Base-by-base conservation (phyloP, 2,888 invertebrate genomes). In the Panzeria rudis region DNA sequence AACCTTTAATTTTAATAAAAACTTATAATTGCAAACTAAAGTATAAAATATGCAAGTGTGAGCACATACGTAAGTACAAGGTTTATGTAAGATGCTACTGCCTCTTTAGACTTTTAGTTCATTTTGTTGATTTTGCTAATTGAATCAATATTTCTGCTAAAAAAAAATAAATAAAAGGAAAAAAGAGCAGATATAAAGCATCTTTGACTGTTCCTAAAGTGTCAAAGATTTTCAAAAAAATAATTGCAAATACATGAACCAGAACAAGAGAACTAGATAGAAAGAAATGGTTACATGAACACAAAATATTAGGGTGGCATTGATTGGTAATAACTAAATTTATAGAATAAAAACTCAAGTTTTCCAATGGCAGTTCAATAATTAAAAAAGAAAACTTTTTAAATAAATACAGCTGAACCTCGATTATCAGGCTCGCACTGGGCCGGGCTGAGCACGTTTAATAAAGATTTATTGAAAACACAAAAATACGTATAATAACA, bases 201-300 rank as follows among this genome's bases (percentile, higher is more conserved):
- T 64, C 44, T 82, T 76, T 82, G 69, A 56, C 62, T 76, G 82
- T 52, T 82, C 62, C 68, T 82, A 69, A 76, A 71, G 62, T 76
- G 82, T 71, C 71, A 71, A 61, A 35, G 35, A 44, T 66, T 73
- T 62, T 50, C 56, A 32, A 29, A 32, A 29, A 61, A 75, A 76
- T 62, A 76, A 76, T 69, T 69, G 25, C 17, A 41, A 68, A 54
- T 68, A 23, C 50, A 66, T 73, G 38, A 68, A 73, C 66, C 59
- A 73, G 50, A 78, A 15, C 32, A 52, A 32, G n/a, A 72, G 15
- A 5, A 44, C 9, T 20, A 20, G 5, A 50, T 23, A n/a, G 7
- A 68, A 52, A 23, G n/a, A 15, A 52, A 52, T 23, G 71, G n/a
- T 79, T 29, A 61, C 50, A 69, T 41, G 17, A 13, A 35, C 3